Evolutionary conservation across 1,140 invertebrate species (phyloP).

Genomic region (Cherax quadricarinatus): DNA sequence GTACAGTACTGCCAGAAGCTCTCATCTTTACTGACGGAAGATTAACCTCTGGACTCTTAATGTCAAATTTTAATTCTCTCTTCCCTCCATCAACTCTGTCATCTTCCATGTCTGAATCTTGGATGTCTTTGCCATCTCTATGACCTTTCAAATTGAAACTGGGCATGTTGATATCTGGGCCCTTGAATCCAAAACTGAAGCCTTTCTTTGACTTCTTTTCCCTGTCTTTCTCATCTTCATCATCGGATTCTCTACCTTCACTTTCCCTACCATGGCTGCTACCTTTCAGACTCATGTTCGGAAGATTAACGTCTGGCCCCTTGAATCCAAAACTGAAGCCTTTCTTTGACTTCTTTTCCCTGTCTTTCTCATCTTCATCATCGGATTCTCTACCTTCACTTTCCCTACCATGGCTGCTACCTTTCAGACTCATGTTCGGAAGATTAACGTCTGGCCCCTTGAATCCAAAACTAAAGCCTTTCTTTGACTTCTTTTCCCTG

Average conservation of each 20-base stretch:
- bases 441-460: constrained; percentile 46
- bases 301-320: constrained; percentile 41
- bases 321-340: constrained; percentile 36
- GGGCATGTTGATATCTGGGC: constrained; percentile 10
- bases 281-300: constrained; percentile 23
- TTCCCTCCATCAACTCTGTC: neutral
- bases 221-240: neutral
- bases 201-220: constrained; percentile 23
- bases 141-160: neutral
- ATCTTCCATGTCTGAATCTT: neutral
- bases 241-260: constrained; percentile 1
- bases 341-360: constrained; percentile 22
- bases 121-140: neutral
- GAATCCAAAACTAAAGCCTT: constrained; percentile 30
- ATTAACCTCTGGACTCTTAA: constrained; percentile 4
- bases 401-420: neutral
- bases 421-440: constrained; percentile 19
- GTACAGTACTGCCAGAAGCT: neutral
- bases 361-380: neutral
- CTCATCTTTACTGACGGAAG: neutral
- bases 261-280: neutral
- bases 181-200: constrained; percentile 44
- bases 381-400: constrained; percentile 1
- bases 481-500: constrained; percentile 23
- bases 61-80: neutral